Evolutionary conservation across 2,797 vertebrate species (phyloP).

Genomic region (Sternotherus odoratus): DNA sequence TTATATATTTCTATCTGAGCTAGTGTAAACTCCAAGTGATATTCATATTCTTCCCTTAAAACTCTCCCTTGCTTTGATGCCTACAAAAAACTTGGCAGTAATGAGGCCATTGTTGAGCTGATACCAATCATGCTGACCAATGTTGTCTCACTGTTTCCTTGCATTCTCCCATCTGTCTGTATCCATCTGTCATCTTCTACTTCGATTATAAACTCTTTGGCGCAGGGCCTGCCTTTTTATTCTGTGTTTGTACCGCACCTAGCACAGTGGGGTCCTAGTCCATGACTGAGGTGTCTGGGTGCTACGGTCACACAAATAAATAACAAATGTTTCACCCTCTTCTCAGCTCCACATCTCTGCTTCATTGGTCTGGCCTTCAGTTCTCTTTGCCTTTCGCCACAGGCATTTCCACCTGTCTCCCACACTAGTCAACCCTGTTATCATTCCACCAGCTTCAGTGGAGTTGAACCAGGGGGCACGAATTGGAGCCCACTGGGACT

Average conservation of each 20-base stretch:
- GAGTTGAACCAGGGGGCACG: neutral
- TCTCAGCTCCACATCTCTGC: neutral
- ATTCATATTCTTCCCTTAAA: neutral
- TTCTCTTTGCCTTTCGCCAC: neutral
- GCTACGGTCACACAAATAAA: neutral
- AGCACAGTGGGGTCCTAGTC: neutral
- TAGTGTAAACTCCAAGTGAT: neutral
- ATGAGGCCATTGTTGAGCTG: neutral
- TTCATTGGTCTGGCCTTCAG: neutral
- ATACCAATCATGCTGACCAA: neutral
- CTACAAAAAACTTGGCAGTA: neutral
- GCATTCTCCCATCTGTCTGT: neutral
- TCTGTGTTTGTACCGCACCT: neutral
- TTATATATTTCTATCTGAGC: neutral
- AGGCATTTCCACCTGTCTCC: neutral
- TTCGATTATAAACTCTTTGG: neutral
- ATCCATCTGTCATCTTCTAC: neutral
- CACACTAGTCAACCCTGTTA: neutral
- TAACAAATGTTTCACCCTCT: neutral
- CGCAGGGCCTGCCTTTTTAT: neutral
- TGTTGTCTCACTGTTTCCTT: neutral
- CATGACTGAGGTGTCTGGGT: neutral
- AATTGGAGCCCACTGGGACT: neutral
- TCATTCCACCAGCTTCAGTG: neutral
- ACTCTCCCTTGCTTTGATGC: neutral